Evolutionary conservation across 2,113 vertebrate genomes (phyloP), one percentile per base, ranked within the genome.

Genomic region (Colossoma macropomum): DNA sequence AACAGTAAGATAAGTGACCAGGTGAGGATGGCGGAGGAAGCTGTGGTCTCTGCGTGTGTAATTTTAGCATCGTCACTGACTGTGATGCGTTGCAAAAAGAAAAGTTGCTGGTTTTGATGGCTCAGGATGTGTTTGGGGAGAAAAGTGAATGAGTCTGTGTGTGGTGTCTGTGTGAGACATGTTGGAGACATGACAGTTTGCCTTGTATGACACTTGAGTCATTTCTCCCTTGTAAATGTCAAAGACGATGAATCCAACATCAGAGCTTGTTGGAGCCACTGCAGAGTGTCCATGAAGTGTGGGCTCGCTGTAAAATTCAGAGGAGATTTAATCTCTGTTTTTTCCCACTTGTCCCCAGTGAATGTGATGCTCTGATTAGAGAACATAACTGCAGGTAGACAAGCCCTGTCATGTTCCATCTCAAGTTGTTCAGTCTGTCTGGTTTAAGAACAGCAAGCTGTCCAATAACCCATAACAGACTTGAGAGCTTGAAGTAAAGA

Each of bases 181-280:
- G 38, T 21, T 56, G 48, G 52, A 59, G 74, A 19, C 10, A 2
- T 54, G 70, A 63, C 69, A 16, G 12, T 62, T 80, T 13, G 30
- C 48, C 72, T 82, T 45, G 28, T 25, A 28, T 59, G 30, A 10
- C 34, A 23, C 4, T 77, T 77, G 79, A 81, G 59, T 75, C 79
- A 81, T 63, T 62, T 63, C 69, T 38, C 23, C 25, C 23, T 59
- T 62, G 32, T 32, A 81, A 81, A 81, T 66, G 70, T 66, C 60
- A 45, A 52, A 27, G 1, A 9, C 34, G 38, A 50, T 56, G 38
- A 72, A 45, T 45, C 34, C 74, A 80, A 52, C 5, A 6, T 16
- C 28, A 56, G 66, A 32, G 59, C 60, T 74, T 62, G 62, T 72
- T 70, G 62, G 28, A 27, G 71, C 23, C 27, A 4, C 21, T 0